Base-by-base conservation (phyloP, 2,797 vertebrate species). In the Scomberomorus guttatus region DNA sequence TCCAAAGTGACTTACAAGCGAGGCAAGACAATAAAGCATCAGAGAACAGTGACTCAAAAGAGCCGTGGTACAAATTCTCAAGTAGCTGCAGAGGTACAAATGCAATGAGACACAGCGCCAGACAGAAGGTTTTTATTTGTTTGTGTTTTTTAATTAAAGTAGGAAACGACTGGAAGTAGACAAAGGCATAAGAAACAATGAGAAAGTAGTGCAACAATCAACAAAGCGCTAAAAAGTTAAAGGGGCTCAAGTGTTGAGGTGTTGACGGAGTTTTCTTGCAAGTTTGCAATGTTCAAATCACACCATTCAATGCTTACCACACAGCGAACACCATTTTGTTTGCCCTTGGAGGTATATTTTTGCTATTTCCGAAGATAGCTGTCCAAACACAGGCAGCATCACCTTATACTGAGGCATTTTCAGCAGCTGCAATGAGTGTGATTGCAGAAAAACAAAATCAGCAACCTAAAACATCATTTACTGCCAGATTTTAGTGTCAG, bases 381-480 rank as follows among this genome's bases (percentile, higher is more conserved):
- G 69, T 68, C 77, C 72, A 71, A 72, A 75, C 67, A 74, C 61
- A 82, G 72, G 78, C 44, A 39, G 60, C 58, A n/a, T 24, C 63
- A 56, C 54, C 54, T 79, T 67, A 67, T 32, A 65, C 61, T 51
- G 64, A 78, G 79, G 55, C 60, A 55, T 67, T 73, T 80, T 48
- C 76, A 64, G 61, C 55, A 68, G 64, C 59, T 68, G 60, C 56
- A 68, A 76, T 67, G 39, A 56, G 57, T 13, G 9, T 64, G 72
- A 71, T 73, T 77, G 44, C 18, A 74, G 56, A 72, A 61, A 72
- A 54, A 58, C 51, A 32, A 39, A 57, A 37, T 32, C 11, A 22
- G 15, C 55, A 57, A 58, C 71, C 67, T 77, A 50, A 76, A 86
- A 80, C 56, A 62, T 63, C 64, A 55, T 37, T 60, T 69, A 39